These are phyloP conservation scores for Saimiri boliviensis DNA, from an alignment of 2,113 vertebrate genomes.

Conservation along the genomic window DNA sequence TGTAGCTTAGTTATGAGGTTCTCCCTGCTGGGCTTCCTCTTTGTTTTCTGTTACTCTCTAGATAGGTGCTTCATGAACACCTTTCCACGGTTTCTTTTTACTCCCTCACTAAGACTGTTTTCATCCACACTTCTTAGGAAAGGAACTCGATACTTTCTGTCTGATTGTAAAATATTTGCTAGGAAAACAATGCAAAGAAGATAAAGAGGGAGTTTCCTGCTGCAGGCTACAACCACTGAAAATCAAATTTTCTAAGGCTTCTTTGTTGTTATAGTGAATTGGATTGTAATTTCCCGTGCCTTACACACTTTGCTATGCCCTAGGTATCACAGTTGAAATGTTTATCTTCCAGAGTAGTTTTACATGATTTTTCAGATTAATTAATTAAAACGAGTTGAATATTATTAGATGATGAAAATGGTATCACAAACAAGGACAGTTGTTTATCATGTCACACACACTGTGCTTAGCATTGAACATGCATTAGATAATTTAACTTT, in stretches of 20 bases:
- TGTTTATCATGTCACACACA: not conserved
- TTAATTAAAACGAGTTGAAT: not conserved
- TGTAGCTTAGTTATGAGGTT: not conserved
- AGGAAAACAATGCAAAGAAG: not conserved
- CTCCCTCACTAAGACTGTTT: not conserved
- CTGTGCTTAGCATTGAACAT: not conserved
- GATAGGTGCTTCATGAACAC: not conserved
- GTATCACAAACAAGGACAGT: not conserved
- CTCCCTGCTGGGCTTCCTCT: not conserved
- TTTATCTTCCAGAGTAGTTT: not conserved
- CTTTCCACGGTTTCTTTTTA: not conserved
- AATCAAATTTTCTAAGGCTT: not conserved
- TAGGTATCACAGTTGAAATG: conserved; percentile 10
- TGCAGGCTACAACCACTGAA: not conserved
- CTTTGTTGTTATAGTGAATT: not conserved
- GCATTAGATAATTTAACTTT: not conserved
- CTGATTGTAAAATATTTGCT: not conserved
- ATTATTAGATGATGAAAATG: conserved; percentile 5
- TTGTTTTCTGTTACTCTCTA: conserved; percentile 11
- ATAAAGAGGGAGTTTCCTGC: not conserved
- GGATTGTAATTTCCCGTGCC: not conserved
- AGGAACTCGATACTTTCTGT: not conserved
- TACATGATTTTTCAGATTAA: not conserved
- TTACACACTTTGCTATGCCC: not conserved
- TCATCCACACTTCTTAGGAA: not conserved